Evolutionary conservation across 2,888 invertebrate genomes (phyloP).

Genomic region (Drosophila subsilvestris): DNA sequence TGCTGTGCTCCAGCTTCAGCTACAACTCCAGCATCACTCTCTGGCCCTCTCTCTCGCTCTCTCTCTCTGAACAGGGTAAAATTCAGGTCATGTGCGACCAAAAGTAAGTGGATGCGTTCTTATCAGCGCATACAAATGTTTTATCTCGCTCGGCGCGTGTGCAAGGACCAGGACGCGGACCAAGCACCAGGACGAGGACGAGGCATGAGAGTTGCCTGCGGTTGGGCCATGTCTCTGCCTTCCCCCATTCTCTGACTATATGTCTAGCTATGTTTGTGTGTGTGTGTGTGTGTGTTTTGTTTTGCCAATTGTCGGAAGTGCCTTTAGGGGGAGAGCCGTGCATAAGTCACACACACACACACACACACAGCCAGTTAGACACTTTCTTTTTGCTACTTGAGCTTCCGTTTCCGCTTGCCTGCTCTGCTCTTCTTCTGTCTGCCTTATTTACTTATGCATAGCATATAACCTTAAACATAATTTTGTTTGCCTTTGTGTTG

Average conservation of each 20-base stretch:
- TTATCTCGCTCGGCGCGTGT: slow-evolving; percentile 72
- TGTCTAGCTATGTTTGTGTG: slow-evolving; percentile 33
- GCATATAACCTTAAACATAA: slow-evolving; percentile 79
- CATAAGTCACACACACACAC: slow-evolving; percentile 52
- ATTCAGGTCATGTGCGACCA: slow-evolving; percentile 78
- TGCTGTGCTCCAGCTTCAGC: slow-evolving; percentile 31
- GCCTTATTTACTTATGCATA: slow-evolving; percentile 76
- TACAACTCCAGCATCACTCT: background rate
- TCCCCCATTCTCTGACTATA: slow-evolving; percentile 1
- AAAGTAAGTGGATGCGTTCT: slow-evolving; percentile 79
- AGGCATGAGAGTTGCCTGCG: slow-evolving; percentile 46
- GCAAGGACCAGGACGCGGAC: slow-evolving; percentile 38
- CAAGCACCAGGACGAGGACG: slow-evolving; percentile 8
- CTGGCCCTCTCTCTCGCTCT: slow-evolving; percentile 2
- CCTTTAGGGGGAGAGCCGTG: slow-evolving; percentile 56
- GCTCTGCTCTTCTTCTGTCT: slow-evolving; percentile 38
- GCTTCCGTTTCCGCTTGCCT: slow-evolving; percentile 72
- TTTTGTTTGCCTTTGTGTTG: slow-evolving; percentile 73
- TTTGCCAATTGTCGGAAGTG: slow-evolving; percentile 78
- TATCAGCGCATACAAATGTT: slow-evolving; percentile 78
- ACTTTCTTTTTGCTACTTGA: slow-evolving; percentile 75
- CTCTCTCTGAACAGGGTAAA: slow-evolving; percentile 38
- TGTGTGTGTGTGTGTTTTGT: slow-evolving; percentile 61
- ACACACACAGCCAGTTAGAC: slow-evolving; percentile 66
- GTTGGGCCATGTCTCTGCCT: slow-evolving; percentile 38